phyloP scores from a whole-genome alignment of 2,797 vertebrate genomes.

The Falco peregrinus region DNA sequence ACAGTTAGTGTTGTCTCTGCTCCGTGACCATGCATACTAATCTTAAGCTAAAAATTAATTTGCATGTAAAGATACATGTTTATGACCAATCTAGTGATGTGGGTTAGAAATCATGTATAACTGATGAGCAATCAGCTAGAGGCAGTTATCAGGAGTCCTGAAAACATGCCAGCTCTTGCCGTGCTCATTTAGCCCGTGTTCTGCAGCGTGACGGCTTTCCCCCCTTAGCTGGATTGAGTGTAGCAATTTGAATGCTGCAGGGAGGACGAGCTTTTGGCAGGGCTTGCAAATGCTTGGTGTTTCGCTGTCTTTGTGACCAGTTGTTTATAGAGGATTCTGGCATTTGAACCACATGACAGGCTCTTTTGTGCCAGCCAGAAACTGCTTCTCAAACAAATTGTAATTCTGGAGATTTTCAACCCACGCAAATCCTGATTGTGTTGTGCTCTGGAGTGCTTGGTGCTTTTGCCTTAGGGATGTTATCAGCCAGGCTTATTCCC shows the following conservation, averaged over 20 bases:
- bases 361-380: neutral
- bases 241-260: neutral
- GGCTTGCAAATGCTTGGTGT: neutral
- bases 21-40: neutral
- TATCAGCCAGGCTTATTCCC: neutral
- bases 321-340: neutral
- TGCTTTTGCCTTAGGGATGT: neutral
- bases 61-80: neutral
- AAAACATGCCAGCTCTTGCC: neutral
- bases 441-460: neutral
- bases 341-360: neutral
- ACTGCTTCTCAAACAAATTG: neutral
- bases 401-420: neutral
- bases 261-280: neutral
- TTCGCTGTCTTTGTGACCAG: neutral
- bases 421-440: neutral
- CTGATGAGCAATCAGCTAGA: neutral
- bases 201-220: neutral
- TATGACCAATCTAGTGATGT: neutral
- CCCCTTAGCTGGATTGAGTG: neutral
- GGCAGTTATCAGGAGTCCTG: neutral
- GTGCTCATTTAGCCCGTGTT: rapidly evolving
- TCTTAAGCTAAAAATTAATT: neutral
- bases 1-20: neutral
- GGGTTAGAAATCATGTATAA: neutral